Percentiles rank a stretch among this genome's conserved stretches.
phyloP scores from a whole-genome alignment of 2,113 vertebrate genomes.

The Xyrauchen texanus region DNA sequence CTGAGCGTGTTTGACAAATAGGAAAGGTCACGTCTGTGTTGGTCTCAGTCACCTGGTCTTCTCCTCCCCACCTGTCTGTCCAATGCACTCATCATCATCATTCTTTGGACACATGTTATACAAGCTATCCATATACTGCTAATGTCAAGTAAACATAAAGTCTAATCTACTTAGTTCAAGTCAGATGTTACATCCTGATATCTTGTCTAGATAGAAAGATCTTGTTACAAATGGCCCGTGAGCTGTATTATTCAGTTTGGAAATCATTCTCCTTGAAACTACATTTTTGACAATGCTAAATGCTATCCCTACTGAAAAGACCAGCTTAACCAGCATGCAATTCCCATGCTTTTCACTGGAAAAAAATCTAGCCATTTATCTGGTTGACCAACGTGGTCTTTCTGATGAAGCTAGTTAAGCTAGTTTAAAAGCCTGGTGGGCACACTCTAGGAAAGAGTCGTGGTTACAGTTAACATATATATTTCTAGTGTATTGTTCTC shows the following conservation, averaged over 20 bases:
- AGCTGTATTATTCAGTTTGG: background rate
- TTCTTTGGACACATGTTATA: slow-evolving; percentile 44
- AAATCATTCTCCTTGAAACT: background rate
- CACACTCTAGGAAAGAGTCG: too few species aligned
- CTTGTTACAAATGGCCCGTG: background rate
- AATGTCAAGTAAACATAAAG: slow-evolving; percentile 16
- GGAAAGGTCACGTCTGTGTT: slow-evolving; percentile 72
- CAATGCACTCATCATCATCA: slow-evolving; percentile 60
- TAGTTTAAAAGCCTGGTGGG: too few species aligned
- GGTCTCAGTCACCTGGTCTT: slow-evolving; percentile 58
- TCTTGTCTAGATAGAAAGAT: background rate
- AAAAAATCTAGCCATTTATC: too few species aligned
- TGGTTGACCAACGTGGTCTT: too few species aligned
- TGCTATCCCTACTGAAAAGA: background rate
- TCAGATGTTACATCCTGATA: background rate
- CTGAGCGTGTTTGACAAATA: slow-evolving; percentile 71
- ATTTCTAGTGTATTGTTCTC: too few species aligned
- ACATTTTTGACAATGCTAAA: background rate
- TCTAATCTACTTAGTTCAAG: slow-evolving; percentile 4
- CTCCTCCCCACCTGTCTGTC: slow-evolving; percentile 65
- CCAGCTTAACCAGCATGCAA: background rate
- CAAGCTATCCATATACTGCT: slow-evolving; percentile 31
- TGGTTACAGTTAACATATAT: too few species aligned
- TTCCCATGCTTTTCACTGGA: too few species aligned
- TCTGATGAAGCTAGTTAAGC: too few species aligned